Evolutionary conservation across 2,797 vertebrate genomes (phyloP), one percentile per base, ranked within the genome.

Genomic region (Gadopsis marmoratus): DNA sequence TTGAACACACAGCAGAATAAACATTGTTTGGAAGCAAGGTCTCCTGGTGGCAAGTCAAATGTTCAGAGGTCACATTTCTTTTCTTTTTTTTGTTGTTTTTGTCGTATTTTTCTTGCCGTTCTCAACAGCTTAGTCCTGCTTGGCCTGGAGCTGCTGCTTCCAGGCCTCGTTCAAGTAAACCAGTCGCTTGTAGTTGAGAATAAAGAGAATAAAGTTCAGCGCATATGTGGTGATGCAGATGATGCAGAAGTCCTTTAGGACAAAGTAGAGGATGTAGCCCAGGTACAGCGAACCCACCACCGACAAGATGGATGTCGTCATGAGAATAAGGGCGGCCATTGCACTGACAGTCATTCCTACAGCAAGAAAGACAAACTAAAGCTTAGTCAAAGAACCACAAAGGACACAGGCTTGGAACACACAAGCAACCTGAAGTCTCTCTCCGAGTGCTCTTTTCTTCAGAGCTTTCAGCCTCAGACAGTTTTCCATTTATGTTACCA

Each of bases 121-220:
- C 68, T 73, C 8, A 14, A 83, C 88, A 87, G 82, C 83, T 95
- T 94, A 99, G 94, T 99, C 97, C 95, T 96, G 95, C 93, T 99
- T 99, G 86, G 94, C 96, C 92, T 96, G 96, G 86, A 99, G 97
- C 88, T 99, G 97, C 94, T 95, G 96, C 95, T 99, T 99, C 98
- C 98, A 99, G 91, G 98, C 98, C 90, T 99, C 98, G 3, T 99
- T 99, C 97, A 99, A 99, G 97, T 99, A 99, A 96, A 99, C 98
- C 94, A 99, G 96, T 96, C 98, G 98, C 97, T 99, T 99, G 96
- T 99, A 99, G 96, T 99, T 99, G 96, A 99, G 95, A 90, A 97
- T 96, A 92, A 99, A 97, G 92, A 99, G 98, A 94, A 98, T 96
- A 96, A 99, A 97, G 97, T 99, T 99, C 97, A 99, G 97, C 93